Percentiles rank a stretch among this genome's conserved stretches.
Evolutionary conservation across 2,113 vertebrate genomes (phyloP).

Genomic region (Urocynchramus pylzowi): DNA sequence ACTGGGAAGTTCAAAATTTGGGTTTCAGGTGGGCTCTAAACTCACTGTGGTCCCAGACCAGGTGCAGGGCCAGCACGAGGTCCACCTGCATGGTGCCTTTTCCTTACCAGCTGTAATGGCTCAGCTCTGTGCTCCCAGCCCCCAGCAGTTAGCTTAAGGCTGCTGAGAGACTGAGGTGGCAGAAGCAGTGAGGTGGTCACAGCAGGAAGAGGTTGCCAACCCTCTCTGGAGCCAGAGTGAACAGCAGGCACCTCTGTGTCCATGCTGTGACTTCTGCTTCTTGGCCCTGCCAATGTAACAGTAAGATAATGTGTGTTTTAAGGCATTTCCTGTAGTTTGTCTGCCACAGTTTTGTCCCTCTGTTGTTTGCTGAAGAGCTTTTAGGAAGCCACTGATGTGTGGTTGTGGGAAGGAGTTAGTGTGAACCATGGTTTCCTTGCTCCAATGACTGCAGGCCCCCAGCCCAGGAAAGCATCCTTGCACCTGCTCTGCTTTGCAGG

Average conservation of each 20-base stretch:
- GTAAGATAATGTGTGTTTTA: background rate
- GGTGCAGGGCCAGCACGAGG: background rate
- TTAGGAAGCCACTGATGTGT: background rate
- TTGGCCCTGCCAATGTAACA: background rate
- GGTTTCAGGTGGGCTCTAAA: background rate
- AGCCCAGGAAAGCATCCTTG: background rate
- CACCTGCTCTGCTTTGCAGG: background rate
- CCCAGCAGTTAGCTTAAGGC: background rate
- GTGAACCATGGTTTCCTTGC: background rate
- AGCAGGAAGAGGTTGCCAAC: rapidly evolving
- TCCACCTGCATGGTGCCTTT: background rate
- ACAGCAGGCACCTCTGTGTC: background rate
- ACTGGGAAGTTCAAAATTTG: background rate
- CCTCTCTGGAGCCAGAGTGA: background rate
- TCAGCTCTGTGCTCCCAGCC: background rate
- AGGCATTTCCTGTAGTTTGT: background rate
- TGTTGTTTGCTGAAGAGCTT: background rate
- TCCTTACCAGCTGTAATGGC: background rate
- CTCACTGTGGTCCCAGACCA: rapidly evolving
- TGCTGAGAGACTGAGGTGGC: background rate
- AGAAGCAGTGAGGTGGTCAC: background rate
- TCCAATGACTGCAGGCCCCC: background rate
- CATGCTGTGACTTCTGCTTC: rapidly evolving
- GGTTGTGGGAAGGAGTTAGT: background rate
- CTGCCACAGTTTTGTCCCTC: background rate